A percentile compares a stretch with the other conserved stretches of the same genome.
Conservation (phyloP, 1,140 invertebrate genomes). For the Neotoxoptera formosana region DNA sequence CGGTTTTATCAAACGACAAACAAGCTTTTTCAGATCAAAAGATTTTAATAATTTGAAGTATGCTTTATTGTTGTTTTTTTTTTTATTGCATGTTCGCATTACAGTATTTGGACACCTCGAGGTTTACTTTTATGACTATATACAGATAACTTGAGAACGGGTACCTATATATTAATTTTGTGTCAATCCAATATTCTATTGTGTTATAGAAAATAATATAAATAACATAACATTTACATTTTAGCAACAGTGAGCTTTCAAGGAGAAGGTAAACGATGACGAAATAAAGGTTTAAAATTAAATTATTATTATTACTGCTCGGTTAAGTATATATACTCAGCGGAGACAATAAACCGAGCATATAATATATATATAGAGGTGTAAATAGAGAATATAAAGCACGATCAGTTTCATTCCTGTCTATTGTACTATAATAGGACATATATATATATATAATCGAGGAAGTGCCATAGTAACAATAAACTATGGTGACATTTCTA, state of each 20-base stretch:
- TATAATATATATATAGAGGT: too few relatives aligned
- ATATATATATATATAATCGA: not conserved
- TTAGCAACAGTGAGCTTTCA: not conserved
- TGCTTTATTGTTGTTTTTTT: too few relatives aligned
- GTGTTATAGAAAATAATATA: not conserved
- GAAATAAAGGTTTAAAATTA: not conserved
- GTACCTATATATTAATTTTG: not conserved
- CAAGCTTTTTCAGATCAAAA: too few relatives aligned
- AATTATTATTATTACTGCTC: not conserved
- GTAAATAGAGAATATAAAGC: not conserved
- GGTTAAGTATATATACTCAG: not conserved
- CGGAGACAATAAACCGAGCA: not conserved
- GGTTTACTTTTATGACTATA: not conserved
- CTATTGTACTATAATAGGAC: too few relatives aligned
- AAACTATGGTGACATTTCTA: not conserved
- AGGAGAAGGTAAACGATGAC: not conserved
- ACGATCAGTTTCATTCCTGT: not conserved
- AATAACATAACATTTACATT: not conserved
- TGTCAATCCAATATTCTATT: not conserved
- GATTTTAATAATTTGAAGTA: too few relatives aligned
- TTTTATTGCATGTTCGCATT: too few relatives aligned
- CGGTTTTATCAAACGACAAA: too few relatives aligned
- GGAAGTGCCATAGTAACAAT: not conserved
- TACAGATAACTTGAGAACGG: too few relatives aligned
- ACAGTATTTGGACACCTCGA: not conserved